Evolutionary conservation across 2,113 vertebrate genomes (phyloP).

Genomic region (Colaptes auratus): DNA sequence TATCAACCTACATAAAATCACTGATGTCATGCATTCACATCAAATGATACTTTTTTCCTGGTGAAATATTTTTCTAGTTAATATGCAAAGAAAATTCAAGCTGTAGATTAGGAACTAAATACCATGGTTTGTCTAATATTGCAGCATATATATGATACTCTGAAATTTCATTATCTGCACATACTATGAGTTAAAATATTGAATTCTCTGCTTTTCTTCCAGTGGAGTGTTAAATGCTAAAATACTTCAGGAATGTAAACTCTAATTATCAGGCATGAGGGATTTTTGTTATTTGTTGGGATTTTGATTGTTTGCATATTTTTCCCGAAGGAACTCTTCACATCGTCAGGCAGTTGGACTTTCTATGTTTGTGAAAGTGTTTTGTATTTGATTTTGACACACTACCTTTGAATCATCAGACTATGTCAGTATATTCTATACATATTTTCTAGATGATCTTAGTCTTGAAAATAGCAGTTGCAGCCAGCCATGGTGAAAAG

Average conservation of each 20-base stretch:
- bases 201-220: neutral
- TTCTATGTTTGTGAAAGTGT: neutral
- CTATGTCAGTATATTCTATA: neutral
- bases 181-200: neutral
- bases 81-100: too few species aligned
- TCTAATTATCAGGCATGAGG: neutral
- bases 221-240: neutral
- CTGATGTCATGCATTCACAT: too few species aligned
- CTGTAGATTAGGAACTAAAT: too few species aligned
- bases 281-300: neutral
- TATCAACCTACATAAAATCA: too few species aligned
- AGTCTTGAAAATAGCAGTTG: neutral
- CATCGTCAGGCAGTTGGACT: neutral
- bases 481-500: neutral
- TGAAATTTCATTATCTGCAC: neutral
- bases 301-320: neutral
- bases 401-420: neutral
- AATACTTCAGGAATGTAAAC: neutral
- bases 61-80: too few species aligned
- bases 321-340: neutral
- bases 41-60: too few species aligned
- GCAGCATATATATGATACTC: neutral
- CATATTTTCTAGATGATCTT: neutral
- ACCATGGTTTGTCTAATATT: neutral
- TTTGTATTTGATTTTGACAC: neutral